Percentiles rank a stretch among this genome's conserved stretches.
phyloP scores from a whole-genome alignment of 2,888 invertebrate genomes.

The Thecocarcelia acutangulata region DNA sequence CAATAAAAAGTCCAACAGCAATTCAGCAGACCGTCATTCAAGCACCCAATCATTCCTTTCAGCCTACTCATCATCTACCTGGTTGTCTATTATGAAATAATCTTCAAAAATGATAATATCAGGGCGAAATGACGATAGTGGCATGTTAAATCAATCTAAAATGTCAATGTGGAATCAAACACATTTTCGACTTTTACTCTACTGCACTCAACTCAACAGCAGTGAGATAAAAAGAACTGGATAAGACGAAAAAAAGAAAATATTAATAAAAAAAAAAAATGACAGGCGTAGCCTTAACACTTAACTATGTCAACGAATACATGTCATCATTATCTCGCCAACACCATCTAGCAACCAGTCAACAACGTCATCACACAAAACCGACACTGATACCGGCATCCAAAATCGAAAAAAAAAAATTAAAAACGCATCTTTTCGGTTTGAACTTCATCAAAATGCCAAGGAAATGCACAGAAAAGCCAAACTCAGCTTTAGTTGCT shows the following conservation, averaged over 20 bases:
- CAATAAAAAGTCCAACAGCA: slow-evolving; percentile 23
- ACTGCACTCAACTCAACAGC: slow-evolving; percentile 28
- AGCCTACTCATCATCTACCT: not conserved
- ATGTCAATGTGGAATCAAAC: slow-evolving; percentile 52
- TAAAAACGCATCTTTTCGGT: slow-evolving; percentile 58
- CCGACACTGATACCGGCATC: slow-evolving; percentile 51
- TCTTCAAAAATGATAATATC: slow-evolving; percentile 48
- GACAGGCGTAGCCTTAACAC: slow-evolving; percentile 69
- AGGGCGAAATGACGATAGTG: slow-evolving; percentile 57
- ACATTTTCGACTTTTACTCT: slow-evolving; percentile 31
- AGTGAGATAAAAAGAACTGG: not conserved
- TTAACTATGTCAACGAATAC: slow-evolving; percentile 67
- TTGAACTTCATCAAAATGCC: slow-evolving; percentile 63
- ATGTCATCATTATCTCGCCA: slow-evolving; percentile 68
- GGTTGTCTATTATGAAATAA: slow-evolving; percentile 38
- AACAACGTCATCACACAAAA: slow-evolving; percentile 49
- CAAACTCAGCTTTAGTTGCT: slow-evolving; percentile 15
- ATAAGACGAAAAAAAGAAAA: not conserved
- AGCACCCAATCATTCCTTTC: not conserved
- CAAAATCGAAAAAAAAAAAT: slow-evolving; percentile 13
- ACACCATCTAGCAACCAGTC: slow-evolving; percentile 62
- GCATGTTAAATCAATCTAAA: slow-evolving; percentile 67
- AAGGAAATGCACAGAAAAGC: slow-evolving; percentile 36
- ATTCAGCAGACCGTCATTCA: not conserved
- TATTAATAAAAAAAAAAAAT: slow-evolving; percentile 33